A percentile compares a stretch with the other conserved stretches of the same genome.
These are phyloP conservation scores for Gerris buenoi DNA, from an alignment of 1,140 invertebrate genomes.

Conservation along the genomic window DNA sequence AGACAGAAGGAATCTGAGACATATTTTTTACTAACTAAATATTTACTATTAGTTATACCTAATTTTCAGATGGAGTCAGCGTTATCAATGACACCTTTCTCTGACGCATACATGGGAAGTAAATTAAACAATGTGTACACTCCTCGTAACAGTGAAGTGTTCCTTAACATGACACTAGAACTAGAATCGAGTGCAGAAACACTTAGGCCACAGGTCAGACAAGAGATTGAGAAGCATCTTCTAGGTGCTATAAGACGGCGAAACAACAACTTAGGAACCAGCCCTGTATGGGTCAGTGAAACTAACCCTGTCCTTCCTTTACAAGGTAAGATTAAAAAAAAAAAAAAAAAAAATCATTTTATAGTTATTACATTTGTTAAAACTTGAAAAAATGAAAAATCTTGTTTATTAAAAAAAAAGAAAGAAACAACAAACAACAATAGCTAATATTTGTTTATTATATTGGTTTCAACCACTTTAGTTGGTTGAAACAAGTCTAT, in stretches of 20 bases:
- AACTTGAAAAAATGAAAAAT: not conserved
- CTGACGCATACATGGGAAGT: slow-evolving; percentile 65
- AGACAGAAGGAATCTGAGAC: too few species aligned
- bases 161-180: slow-evolving; percentile 66
- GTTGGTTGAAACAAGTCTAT: too few species aligned
- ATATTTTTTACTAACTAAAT: too few species aligned
- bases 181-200: slow-evolving; percentile 56
- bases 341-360: too few species aligned
- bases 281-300: slow-evolving; percentile 61
- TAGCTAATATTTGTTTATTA: too few species aligned
- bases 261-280: slow-evolving; percentile 73
- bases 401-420: too few species aligned
- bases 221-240: slow-evolving; percentile 65
- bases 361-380: too few species aligned
- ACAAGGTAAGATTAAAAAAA: slow-evolving; percentile 18
- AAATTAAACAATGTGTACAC: slow-evolving; percentile 67
- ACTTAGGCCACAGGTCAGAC: slow-evolving; percentile 44
- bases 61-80: slow-evolving; percentile 76
- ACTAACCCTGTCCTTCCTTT: slow-evolving; percentile 55
- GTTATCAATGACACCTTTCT: slow-evolving; percentile 77
- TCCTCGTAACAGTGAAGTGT: slow-evolving; percentile 37
- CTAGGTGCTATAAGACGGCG: slow-evolving; percentile 64
- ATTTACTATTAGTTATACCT: too few species aligned
- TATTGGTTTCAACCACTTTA: too few species aligned
- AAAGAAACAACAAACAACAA: too few species aligned